These are phyloP conservation scores for Phenganax subtilis DNA, from an alignment of 92 coral and sea anemone genomes.

Conservation along the genomic window DNA sequence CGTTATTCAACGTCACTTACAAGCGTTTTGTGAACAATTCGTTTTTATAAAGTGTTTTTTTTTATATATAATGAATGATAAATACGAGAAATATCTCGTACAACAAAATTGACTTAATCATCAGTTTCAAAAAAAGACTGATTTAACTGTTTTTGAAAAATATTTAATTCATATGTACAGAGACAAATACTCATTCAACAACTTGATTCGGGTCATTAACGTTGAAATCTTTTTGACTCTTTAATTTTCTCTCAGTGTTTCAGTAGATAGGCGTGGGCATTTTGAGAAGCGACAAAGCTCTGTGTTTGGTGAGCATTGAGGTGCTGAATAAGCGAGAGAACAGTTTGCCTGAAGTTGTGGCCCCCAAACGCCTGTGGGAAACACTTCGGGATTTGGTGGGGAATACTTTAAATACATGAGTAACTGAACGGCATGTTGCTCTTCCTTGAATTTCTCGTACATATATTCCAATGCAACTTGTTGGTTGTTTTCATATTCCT, in stretches of 20 bases:
- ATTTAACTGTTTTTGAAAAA: not conserved
- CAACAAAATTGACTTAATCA: not conserved
- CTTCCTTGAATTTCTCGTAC: constrained; percentile 88
- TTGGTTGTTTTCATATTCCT: constrained; percentile 50
- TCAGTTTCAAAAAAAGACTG: not conserved
- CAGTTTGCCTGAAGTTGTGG: constrained; percentile 33
- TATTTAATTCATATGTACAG: not conserved
- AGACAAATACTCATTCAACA: not conserved
- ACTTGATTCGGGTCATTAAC: no score
- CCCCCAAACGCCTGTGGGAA: constrained; percentile 35
- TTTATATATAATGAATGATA: no score
- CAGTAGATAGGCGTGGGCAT: not conserved
- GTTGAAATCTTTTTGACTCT: not conserved
- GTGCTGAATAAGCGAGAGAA: constrained; percentile 12
- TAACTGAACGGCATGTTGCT: constrained; percentile 84
- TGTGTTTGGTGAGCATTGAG: constrained; percentile 5
- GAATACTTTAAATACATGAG: constrained; percentile 80
- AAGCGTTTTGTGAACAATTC: not conserved
- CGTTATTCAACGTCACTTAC: not conserved
- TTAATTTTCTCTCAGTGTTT: constrained; percentile 9
- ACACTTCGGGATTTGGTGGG: constrained; percentile 46
- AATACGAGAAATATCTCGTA: not conserved
- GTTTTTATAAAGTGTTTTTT: not conserved
- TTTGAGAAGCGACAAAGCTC: constrained; percentile 12
- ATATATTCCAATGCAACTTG: constrained; percentile 63